These are phyloP conservation scores for Tylochromis polylepis DNA, from an alignment of 2,113 vertebrate genomes.

Conservation along the genomic window DNA sequence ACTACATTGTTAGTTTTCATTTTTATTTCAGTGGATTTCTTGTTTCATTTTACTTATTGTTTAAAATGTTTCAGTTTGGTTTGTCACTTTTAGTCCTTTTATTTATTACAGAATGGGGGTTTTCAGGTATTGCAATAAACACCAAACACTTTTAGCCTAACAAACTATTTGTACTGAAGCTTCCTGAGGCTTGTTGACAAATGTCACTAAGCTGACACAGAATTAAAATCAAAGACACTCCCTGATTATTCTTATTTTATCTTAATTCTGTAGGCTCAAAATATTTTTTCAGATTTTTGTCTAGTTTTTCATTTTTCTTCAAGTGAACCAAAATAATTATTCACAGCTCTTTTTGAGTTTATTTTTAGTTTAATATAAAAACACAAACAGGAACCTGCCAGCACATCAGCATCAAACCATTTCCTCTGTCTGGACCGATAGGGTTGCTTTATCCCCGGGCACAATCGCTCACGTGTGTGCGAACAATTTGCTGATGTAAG, in stretches of 20 bases:
- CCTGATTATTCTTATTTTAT: not conserved
- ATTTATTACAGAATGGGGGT: not conserved
- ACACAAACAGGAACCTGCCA: not conserved
- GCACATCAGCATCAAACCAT: not conserved
- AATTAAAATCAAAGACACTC: not conserved
- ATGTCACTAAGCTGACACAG: not conserved
- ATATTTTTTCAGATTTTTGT: not conserved
- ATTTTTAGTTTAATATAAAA: not conserved
- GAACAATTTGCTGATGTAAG: not conserved
- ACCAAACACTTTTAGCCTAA: not conserved
- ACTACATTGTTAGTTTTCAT: not conserved
- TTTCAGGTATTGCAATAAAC: not conserved
- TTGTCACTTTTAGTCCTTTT: not conserved
- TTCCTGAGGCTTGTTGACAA: not conserved
- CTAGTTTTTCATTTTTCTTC: fast-evolving
- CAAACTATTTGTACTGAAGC: not conserved
- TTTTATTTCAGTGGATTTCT: not conserved
- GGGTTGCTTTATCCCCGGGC: not conserved
- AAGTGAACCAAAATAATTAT: not conserved
- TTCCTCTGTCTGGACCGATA: fast-evolving
- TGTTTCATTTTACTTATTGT: not conserved
- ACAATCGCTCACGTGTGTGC: fast-evolving
- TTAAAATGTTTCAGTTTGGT: not conserved
- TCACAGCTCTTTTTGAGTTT: not conserved
- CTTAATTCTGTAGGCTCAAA: not conserved